Evolutionary conservation across 2,113 vertebrate species (phyloP).

Genomic region (Tragelaphus scriptus): DNA sequence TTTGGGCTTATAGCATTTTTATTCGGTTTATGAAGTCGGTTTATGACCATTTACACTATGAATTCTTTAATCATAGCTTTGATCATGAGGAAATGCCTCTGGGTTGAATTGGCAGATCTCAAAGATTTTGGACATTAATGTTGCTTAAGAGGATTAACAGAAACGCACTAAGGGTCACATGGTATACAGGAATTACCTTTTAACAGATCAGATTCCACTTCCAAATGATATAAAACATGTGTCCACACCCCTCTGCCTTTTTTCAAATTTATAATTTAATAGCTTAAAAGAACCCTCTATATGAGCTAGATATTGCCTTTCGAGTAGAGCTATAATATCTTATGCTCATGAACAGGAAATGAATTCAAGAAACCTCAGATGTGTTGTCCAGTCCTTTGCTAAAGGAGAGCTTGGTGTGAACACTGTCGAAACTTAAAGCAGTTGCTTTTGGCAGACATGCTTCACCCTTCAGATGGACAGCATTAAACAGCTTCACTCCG

Average conservation of each 20-base stretch:
- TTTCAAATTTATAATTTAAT: constrained; percentile 20
- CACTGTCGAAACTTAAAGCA: not conserved
- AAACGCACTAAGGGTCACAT: not conserved
- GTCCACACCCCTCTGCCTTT: not conserved
- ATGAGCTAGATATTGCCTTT: constrained; percentile 13
- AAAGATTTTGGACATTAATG: not conserved
- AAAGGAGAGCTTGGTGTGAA: not conserved
- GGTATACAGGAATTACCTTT: not conserved
- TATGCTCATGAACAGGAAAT: not conserved
- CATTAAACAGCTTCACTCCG: not conserved
- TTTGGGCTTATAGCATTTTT: constrained; percentile 14
- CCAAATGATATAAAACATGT: not conserved
- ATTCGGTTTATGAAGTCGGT: not conserved
- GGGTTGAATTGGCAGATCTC: not conserved
- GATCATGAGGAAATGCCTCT: not conserved
- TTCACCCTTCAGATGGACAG: not conserved
- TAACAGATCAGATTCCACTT: not conserved
- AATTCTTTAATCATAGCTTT: not conserved
- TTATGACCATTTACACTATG: not conserved
- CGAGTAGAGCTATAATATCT: not conserved
- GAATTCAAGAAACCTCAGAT: not conserved
- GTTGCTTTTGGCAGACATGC: not conserved
- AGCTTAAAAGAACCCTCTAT: not conserved
- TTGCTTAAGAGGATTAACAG: not conserved
- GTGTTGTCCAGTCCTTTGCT: not conserved